These are phyloP conservation scores for Apotomis capreana DNA, from an alignment of 2,888 invertebrate species.

Conservation along the genomic window DNA sequence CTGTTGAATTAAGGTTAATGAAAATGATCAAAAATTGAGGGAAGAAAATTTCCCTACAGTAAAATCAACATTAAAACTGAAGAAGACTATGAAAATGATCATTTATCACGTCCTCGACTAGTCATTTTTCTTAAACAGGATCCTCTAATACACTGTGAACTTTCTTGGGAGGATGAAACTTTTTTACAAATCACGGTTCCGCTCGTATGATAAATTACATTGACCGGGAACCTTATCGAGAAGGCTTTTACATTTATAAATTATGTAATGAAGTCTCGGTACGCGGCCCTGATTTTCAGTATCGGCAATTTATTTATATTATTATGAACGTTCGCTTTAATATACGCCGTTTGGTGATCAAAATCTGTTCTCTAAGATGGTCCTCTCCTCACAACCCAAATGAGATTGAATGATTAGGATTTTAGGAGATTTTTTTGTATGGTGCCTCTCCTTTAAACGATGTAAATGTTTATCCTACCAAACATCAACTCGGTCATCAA, in stretches of 20 bases:
- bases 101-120: slow-evolving; percentile 67
- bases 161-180: slow-evolving; percentile 64
- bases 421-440: too few relatives aligned
- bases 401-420: too few relatives aligned
- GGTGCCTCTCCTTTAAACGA: too few relatives aligned
- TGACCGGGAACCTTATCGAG: slow-evolving; percentile 46
- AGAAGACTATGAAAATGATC: slow-evolving; percentile 46
- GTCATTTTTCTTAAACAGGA: slow-evolving; percentile 71
- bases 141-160: slow-evolving; percentile 64
- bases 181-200: slow-evolving; percentile 71
- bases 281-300: slow-evolving; percentile 19
- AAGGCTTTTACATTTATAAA: slow-evolving; percentile 36
- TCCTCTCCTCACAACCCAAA: too few relatives aligned
- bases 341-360: too few relatives aligned
- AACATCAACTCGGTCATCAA: too few relatives aligned
- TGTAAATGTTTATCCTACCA: too few relatives aligned
- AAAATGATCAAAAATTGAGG: slow-evolving; percentile 6
- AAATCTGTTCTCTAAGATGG: too few relatives aligned
- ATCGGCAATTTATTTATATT: background rate
- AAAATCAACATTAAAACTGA: slow-evolving; percentile 40
- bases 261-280: slow-evolving; percentile 31
- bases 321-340: too few relatives aligned
- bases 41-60: slow-evolving; percentile 29
- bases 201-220: slow-evolving; percentile 71
- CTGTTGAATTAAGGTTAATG: slow-evolving; percentile 18